Conservation (phyloP, 2,888 invertebrate species). For the Neoaliturus tenellus region DNA sequence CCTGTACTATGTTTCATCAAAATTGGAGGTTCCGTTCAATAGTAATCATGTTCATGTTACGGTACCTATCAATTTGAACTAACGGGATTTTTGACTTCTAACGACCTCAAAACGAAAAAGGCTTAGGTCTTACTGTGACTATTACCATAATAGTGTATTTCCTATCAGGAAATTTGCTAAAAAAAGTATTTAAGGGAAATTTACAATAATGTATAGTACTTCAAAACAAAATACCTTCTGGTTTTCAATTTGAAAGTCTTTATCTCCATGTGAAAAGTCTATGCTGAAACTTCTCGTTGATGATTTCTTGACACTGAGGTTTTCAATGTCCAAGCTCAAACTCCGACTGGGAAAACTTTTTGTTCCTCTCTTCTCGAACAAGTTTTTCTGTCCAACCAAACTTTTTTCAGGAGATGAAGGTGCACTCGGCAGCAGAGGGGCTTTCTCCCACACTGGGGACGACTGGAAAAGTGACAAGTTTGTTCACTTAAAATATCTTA, state of each 20-base stretch:
- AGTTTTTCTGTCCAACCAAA: background rate
- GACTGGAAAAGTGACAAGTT: background rate
- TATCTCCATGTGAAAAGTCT: slow-evolving; percentile 21
- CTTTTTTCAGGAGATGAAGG: background rate
- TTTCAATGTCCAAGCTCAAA: slow-evolving; percentile 8
- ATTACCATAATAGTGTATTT: too few species aligned
- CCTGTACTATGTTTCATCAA: too few species aligned
- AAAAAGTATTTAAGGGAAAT: too few species aligned
- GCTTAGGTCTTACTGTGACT: too few species aligned
- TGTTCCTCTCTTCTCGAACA: background rate
- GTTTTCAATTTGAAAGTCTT: slow-evolving; percentile 23
- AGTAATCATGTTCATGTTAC: too few species aligned
- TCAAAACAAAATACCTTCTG: slow-evolving; percentile 23
- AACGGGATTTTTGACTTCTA: too few species aligned
- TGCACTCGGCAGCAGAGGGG: background rate
- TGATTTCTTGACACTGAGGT: background rate
- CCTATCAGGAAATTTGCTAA: too few species aligned
- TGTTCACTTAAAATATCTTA: too few species aligned
- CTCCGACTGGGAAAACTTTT: slow-evolving; percentile 27
- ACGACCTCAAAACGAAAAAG: too few species aligned
- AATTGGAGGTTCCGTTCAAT: too few species aligned
- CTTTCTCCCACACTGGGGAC: slow-evolving; percentile 34
- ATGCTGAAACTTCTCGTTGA: slow-evolving; percentile 20
- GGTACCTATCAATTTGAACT: too few species aligned
- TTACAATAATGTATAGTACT: too few species aligned